Evolutionary conservation across 2,888 invertebrate genomes (phyloP).

Genomic region (Eilema depressum): DNA sequence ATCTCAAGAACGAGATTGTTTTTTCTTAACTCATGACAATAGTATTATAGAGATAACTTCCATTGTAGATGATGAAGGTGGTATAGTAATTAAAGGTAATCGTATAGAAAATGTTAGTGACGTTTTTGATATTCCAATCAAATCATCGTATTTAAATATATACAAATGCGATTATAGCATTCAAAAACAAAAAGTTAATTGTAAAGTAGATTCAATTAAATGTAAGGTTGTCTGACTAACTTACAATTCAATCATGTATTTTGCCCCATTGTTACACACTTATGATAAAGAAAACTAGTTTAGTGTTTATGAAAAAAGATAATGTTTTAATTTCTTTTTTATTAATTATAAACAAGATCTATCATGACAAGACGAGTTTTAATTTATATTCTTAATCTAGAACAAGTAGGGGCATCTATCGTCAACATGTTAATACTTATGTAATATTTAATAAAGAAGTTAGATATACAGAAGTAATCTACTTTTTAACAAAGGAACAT

Average conservation of each 20-base stretch:
- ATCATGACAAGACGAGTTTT: too few relatives aligned
- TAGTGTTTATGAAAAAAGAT: background rate
- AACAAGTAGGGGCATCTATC: slow-evolving; percentile 3
- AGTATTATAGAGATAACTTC: background rate
- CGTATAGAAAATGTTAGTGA: background rate
- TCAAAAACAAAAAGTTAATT: slow-evolving; percentile 9
- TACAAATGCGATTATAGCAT: background rate
- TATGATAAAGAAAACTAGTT: too few relatives aligned
- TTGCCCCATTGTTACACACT: background rate
- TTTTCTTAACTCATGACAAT: background rate
- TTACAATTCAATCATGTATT: slow-evolving; percentile 8
- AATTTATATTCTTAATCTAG: background rate
- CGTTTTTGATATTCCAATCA: background rate
- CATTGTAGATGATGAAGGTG: background rate
- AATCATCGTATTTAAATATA: background rate
- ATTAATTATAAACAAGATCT: background rate
- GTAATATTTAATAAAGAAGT: too few relatives aligned
- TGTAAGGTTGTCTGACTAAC: slow-evolving; percentile 7
- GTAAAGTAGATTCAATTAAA: slow-evolving; percentile 8
- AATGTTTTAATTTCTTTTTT: slow-evolving; percentile 6
- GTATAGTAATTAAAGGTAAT: slow-evolving; percentile 6
- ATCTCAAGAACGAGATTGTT: slow-evolving; percentile 16
- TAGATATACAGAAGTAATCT: too few relatives aligned
- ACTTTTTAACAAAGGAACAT: too few relatives aligned
- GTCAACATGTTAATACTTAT: too few relatives aligned